Evolutionary conservation across 2,113 vertebrate species (phyloP).

Genomic region (Onychostoma macrolepis): DNA sequence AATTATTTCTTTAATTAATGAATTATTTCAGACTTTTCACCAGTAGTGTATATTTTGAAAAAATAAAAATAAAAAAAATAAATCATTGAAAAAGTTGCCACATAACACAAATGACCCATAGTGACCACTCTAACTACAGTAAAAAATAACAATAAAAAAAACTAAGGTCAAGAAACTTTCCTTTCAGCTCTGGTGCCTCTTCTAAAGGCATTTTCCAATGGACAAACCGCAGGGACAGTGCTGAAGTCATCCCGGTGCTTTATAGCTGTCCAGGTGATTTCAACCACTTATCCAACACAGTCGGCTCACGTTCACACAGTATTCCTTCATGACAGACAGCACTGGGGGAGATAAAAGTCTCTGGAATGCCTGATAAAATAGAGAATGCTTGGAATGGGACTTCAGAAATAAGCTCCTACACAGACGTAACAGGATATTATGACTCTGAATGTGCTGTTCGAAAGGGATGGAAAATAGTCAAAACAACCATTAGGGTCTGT

Average conservation of each 20-base stretch:
- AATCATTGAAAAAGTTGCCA: not conserved
- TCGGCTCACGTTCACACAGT: constrained; percentile 22
- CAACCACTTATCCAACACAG: constrained; percentile 35
- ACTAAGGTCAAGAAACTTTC: constrained; percentile 6
- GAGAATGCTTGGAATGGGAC: constrained; percentile 1
- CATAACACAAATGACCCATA: not conserved
- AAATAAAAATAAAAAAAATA: no score
- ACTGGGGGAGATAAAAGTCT: constrained; percentile 6
- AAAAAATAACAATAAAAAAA: no score
- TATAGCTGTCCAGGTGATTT: constrained; percentile 37
- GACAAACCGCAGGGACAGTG: not conserved
- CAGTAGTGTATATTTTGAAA: no score
- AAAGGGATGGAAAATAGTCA: constrained; percentile 10
- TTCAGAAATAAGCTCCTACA: constrained; percentile 11
- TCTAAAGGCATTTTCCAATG: constrained; percentile 22
- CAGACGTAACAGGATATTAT: constrained; percentile 5
- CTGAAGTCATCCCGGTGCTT: constrained; percentile 11
- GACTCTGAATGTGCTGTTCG: not conserved
- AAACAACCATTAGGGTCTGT: constrained; percentile 15
- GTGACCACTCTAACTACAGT: not conserved
- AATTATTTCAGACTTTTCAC: no score
- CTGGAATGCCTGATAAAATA: constrained; percentile 24
- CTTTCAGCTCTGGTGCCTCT: constrained; percentile 31
- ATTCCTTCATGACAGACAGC: constrained; percentile 36
- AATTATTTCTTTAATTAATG: no score